A percentile compares a stretch with the other conserved stretches of the same genome.
Evolutionary conservation across 2,113 vertebrate genomes (phyloP).

Genomic region (Muscicapa adusta): DNA sequence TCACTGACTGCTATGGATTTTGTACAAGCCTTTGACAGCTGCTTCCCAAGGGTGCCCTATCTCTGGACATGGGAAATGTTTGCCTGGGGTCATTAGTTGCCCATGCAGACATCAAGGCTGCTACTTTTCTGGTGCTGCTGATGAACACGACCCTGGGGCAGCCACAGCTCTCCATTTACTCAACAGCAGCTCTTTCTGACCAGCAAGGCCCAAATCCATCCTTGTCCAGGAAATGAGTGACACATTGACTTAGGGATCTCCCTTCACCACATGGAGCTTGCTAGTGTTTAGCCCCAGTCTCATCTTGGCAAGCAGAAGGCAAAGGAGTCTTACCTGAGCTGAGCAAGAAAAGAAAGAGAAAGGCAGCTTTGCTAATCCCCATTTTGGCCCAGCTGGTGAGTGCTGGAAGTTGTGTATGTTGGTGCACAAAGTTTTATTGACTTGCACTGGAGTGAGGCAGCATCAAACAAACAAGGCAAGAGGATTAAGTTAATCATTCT

Average conservation of each 20-base stretch:
- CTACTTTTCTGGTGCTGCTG: neutral
- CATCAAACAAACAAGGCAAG: conserved; percentile 40
- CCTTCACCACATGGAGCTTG: neutral
- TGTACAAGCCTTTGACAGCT: neutral
- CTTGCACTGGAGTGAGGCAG: neutral
- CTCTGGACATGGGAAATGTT: neutral
- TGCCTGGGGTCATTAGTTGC: neutral
- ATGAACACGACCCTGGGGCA: neutral
- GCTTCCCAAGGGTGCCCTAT: neutral
- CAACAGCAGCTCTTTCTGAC: neutral
- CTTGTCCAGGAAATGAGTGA: accelerated
- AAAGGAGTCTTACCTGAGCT: conserved; percentile 72
- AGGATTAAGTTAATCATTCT: conserved; percentile 72
- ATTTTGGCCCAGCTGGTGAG: conserved; percentile 47
- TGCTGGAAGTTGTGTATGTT: neutral
- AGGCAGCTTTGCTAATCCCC: conserved; percentile 34
- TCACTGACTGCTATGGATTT: neutral
- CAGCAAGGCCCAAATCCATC: neutral
- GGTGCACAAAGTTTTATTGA: conserved; percentile 53
- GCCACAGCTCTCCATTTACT: neutral
- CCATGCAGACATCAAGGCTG: neutral
- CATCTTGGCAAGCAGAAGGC: neutral
- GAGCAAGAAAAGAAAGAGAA: conserved; percentile 68
- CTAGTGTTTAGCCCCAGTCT: neutral
- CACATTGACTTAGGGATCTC: neutral